Conservation (phyloP, 35 echinoderm and acorn worm genomes). For the Amphiura filiformis region DNA sequence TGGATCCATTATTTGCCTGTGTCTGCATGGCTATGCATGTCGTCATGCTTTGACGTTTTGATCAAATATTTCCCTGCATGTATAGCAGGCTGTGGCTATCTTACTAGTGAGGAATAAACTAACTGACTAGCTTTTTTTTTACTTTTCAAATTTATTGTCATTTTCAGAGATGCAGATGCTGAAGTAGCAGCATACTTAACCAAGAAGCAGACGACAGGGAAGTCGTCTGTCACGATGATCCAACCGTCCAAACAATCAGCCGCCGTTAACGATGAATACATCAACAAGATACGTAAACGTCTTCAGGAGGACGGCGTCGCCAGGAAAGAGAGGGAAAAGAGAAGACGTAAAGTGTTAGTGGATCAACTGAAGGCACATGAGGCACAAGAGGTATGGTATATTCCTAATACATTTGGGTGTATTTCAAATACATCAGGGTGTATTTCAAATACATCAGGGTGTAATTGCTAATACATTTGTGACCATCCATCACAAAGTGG, state of each 20-base stretch:
- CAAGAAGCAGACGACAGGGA: constrained; percentile 50
- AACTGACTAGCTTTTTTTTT: background rate
- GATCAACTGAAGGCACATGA: constrained; percentile 96
- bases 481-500: no score
- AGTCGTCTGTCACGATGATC: constrained; percentile 28
- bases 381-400: constrained; percentile 82
- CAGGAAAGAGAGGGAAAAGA: constrained; percentile 81
- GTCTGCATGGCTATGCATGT: no score
- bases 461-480: no score
- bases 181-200: constrained; percentile 69
- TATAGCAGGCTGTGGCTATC: background rate
- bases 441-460: no score
- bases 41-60: no score
- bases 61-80: background rate
- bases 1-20: no score
- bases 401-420: no score
- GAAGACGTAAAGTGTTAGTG: constrained; percentile 86
- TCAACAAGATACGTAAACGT: constrained; percentile 86
- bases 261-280: constrained; percentile 88
- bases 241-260: constrained; percentile 64
- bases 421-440: no score
- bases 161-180: constrained; percentile 76
- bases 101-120: background rate
- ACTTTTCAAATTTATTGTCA: constrained; percentile 8
- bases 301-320: constrained; percentile 92